These are phyloP conservation scores for Tipula helvola DNA, from an alignment of 2,888 invertebrate genomes.

Conservation along the genomic window DNA sequence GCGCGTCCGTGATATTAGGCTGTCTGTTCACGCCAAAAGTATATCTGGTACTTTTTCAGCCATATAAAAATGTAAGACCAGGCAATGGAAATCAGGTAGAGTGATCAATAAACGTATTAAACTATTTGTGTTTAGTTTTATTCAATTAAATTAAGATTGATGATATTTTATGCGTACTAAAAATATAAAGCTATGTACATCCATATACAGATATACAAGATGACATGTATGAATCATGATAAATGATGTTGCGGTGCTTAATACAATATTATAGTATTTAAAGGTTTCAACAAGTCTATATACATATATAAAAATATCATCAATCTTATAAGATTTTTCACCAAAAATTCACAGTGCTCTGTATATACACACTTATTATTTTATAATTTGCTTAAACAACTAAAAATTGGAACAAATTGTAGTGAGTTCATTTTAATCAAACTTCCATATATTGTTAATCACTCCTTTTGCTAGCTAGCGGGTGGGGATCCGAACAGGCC, in stretches of 20 bases:
- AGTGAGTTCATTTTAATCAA: neutral
- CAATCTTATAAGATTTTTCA: neutral
- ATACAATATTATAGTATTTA: neutral
- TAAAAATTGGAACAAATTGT: neutral
- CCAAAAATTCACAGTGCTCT: neutral
- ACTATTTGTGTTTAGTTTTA: neutral
- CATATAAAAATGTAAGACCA: slow-evolving; percentile 62
- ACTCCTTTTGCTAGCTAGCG: slow-evolving; percentile 8
- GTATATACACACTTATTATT: neutral
- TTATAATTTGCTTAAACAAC: neutral
- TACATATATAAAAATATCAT: neutral
- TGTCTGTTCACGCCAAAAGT: slow-evolving; percentile 66
- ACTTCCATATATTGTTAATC: neutral
- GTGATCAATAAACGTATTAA: neutral
- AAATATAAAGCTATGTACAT: too few relatives aligned
- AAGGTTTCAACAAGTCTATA: neutral
- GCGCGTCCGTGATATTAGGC: slow-evolving; percentile 59
- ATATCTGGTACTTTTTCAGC: slow-evolving; percentile 64
- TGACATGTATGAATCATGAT: neutral
- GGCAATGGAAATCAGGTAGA: slow-evolving; percentile 18
- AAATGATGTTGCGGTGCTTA: neutral
- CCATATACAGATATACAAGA: neutral
- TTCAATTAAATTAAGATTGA: neutral
- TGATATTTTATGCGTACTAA: neutral
- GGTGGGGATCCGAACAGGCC: slow-evolving; percentile 22